Conservation (phyloP, 2,113 vertebrate species). For the Urocolius indicus region DNA sequence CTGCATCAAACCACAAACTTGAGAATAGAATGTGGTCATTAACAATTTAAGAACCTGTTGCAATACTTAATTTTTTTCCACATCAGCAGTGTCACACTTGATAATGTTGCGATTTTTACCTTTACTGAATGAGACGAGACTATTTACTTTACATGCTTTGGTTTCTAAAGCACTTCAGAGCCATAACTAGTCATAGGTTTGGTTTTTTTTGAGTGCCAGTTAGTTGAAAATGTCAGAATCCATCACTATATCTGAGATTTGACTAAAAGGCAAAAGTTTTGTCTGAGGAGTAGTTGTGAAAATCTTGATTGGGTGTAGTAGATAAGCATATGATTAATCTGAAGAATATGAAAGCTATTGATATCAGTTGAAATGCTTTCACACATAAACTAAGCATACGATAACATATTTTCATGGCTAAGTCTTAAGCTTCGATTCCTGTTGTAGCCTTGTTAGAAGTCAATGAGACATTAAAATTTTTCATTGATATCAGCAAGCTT, state of each 20-base stretch:
- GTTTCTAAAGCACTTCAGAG: constrained; percentile 1
- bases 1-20: constrained; percentile 60
- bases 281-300: neutral
- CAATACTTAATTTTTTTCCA: constrained; percentile 43
- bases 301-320: neutral
- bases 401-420: neutral
- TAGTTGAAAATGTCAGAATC: constrained; percentile 27
- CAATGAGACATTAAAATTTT: neutral
- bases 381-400: neutral
- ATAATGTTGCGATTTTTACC: constrained; percentile 40
- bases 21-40: constrained; percentile 63
- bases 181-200: neutral
- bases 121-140: constrained; percentile 30
- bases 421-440: neutral
- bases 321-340: neutral
- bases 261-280: constrained; percentile 5
- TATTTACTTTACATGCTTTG: neutral
- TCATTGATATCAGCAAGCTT: neutral
- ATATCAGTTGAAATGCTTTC: neutral
- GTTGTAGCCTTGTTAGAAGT: neutral
- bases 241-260: neutral
- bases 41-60: constrained; percentile 72
- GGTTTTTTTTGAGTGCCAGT: constrained; percentile 3
- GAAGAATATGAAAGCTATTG: neutral
- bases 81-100: constrained; percentile 38